Evolutionary conservation across 2,797 vertebrate species (phyloP).

Genomic region (Gymnocypris eckloni): DNA sequence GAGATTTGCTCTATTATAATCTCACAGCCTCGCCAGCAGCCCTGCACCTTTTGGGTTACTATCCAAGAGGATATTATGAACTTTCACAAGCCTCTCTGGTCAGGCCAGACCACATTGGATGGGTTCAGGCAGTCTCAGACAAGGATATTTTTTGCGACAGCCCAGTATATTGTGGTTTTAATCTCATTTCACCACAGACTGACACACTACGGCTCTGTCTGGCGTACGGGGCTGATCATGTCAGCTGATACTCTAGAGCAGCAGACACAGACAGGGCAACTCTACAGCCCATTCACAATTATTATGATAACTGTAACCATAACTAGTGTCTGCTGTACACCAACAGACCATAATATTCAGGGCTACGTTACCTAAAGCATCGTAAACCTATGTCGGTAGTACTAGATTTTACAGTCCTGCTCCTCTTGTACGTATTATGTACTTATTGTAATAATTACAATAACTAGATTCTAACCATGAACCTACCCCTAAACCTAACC

Average conservation of each 20-base stretch:
- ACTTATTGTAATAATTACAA: too few relatives aligned
- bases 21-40: not conserved
- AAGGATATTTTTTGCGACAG: conserved; percentile 33
- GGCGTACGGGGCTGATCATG: conserved; percentile 36
- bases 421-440: too few relatives aligned
- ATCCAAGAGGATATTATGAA: conserved; percentile 22
- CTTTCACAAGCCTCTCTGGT: not conserved
- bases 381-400: too few relatives aligned
- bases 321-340: not conserved
- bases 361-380: not conserved
- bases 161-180: conserved; percentile 40
- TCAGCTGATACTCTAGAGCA: conserved; percentile 13
- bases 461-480: too few relatives aligned
- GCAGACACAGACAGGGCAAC: conserved; percentile 19
- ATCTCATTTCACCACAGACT: conserved; percentile 43
- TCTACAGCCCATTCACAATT: not conserved
- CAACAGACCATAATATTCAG: not conserved
- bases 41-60: not conserved
- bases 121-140: conserved; percentile 39
- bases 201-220: conserved; percentile 17
- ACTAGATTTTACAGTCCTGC: too few relatives aligned
- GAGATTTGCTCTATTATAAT: conserved; percentile 1
- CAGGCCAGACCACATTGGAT: conserved; percentile 18
- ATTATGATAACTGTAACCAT: not conserved
- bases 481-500: too few relatives aligned